A percentile compares a stretch with the other conserved stretches of the same genome.
phyloP scores from a whole-genome alignment of 2,797 vertebrate genomes.

The Lemur catta region DNA sequence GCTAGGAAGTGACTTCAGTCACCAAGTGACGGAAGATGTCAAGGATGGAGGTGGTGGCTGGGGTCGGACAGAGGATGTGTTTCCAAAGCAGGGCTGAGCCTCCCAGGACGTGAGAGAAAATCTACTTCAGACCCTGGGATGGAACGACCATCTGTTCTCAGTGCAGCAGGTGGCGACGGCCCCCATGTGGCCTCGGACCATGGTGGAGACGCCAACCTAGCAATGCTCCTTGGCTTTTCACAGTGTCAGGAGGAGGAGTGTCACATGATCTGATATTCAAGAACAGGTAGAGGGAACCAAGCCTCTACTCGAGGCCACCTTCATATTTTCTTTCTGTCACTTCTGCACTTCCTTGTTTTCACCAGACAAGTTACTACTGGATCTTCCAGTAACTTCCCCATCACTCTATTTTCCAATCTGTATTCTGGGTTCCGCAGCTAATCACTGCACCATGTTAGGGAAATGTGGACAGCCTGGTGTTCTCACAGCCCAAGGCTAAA shows the following conservation, averaged over 20 bases:
- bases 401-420: fast-evolving
- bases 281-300: background rate
- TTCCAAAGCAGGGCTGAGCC: background rate
- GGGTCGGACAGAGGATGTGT: background rate
- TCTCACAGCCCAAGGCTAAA: background rate
- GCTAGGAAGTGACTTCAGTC: no score
- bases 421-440: fast-evolving
- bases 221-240: background rate
- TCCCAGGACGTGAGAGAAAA: background rate
- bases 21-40: background rate
- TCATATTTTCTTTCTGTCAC: background rate
- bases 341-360: background rate
- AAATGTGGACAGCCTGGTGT: fast-evolving
- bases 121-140: fast-evolving
- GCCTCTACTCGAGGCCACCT: background rate
- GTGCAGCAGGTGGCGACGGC: fast-evolving
- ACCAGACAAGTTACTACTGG: background rate
- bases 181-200: background rate
- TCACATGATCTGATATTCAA: no score
- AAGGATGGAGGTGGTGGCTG: background rate
- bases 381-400: no score
- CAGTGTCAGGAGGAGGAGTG: background rate
- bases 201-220: fast-evolving
- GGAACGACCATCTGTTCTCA: background rate
- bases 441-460: background rate